Base-by-base conservation (phyloP, 2,888 invertebrate species). In the Pristionchus fissidentatus region DNA sequence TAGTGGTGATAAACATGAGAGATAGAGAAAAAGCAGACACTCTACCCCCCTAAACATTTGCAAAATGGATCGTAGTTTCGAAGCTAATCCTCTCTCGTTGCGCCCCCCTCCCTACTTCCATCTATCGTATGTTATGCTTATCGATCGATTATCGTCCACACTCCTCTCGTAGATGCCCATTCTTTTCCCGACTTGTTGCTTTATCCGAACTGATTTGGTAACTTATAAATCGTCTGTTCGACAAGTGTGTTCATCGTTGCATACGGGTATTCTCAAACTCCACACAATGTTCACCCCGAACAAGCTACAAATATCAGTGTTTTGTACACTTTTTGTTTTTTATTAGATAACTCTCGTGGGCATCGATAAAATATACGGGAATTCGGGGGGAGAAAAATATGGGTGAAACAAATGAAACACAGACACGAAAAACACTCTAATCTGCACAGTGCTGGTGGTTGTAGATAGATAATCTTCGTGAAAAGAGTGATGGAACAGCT, bases 271-370 rank as follows among this genome's bases (percentile, higher is more conserved):
- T n/a, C n/a, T n/a, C n/a, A n/a, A n/a, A n/a, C n/a, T n/a, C n/a
- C n/a, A n/a, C n/a, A n/a, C n/a, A n/a, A n/a, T n/a, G n/a, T n/a
- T n/a, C n/a, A n/a, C n/a, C n/a, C n/a, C n/a, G n/a, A n/a, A n/a
- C n/a, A n/a, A n/a, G n/a, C n/a, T n/a, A n/a, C n/a, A n/a, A n/a
- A n/a, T n/a, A n/a, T n/a, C n/a, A n/a, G n/a, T n/a, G n/a, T n/a
- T n/a, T n/a, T 70, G n/a, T 38, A 43, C 70, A 70, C 70, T 70
- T n/a, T n/a, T n/a, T 70, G 70, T 70, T 70, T 70, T n/a, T 70
- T 70, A 70, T 70, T 70, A 70, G 70, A 70, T 70, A 70, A 70
- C 70, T 62, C 60, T 70, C 43, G 70, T 70, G 41, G 62, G 35
- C 62, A 62, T 62, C 62, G 70, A 43, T 70, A 70, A 70, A 41